Evolutionary conservation across 2,888 invertebrate species (phyloP).

Genomic region (Perithous albicinctus): DNA sequence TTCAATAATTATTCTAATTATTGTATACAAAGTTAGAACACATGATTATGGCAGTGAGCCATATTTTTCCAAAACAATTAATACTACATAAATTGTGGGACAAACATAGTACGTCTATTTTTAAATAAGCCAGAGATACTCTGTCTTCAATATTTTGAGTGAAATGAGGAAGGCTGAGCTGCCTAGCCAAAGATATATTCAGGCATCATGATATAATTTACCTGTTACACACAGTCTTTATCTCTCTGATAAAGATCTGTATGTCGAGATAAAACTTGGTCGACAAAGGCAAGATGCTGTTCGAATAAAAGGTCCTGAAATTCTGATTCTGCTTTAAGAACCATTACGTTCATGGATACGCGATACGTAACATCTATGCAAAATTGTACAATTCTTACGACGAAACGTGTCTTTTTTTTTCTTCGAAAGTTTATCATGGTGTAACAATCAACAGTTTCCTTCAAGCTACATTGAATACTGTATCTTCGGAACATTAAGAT

Average conservation of each 20-base stretch:
- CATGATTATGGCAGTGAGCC: too few species aligned
- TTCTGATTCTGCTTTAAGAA: neutral
- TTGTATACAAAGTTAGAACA: too few species aligned
- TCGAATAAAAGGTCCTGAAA: neutral
- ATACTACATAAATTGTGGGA: neutral
- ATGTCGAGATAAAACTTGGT: constrained; percentile 21
- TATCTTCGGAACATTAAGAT: constrained; percentile 58
- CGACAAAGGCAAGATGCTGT: neutral
- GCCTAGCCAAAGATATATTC: constrained; percentile 2
- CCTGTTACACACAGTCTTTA: constrained; percentile 6
- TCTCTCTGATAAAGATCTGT: constrained; percentile 6
- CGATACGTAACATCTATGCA: neutral
- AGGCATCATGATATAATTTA: neutral
- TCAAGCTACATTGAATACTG: neutral
- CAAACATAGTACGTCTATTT: neutral
- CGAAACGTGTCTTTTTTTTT: neutral
- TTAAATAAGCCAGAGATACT: neutral
- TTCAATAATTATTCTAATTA: neutral
- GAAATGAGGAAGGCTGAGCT: neutral
- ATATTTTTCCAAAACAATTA: neutral
- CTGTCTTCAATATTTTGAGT: neutral
- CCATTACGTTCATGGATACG: constrained; percentile 10
- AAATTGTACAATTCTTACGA: neutral
- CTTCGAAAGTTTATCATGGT: neutral
- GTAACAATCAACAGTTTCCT: neutral